Evolutionary conservation across 2,113 vertebrate genomes (phyloP), one percentile per base, ranked within the genome.

Genomic region (Tursiops truncatus): DNA sequence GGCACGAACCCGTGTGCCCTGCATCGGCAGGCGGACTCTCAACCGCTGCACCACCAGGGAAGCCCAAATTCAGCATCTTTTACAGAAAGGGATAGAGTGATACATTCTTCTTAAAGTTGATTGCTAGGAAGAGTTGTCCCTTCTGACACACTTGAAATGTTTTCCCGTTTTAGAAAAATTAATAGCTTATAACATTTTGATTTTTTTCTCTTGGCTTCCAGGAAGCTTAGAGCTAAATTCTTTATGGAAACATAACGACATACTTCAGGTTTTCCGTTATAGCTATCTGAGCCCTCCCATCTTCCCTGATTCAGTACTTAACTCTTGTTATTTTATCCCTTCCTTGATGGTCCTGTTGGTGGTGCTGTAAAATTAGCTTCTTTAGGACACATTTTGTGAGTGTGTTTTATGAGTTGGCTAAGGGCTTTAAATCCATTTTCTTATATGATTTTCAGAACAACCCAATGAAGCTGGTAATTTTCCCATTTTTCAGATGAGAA

Each of bases 231-330:
- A 74, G 31, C 58, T 76, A 65, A 50, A 33, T 63, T 79, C 36
- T 44, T 70, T 28, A 25, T 21, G 31, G 5, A 74, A 63, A 77
- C 36, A 3, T 1, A 28, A 62, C 0, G 4, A 14, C 23, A 26
- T 1, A 5, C 41, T 58, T 86, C 3, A 18, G 36, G 41, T 58
- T 84, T 67, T 36, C 5, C 2, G 0, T 8, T 20, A n/a, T 2
- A 6, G 8, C 5, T 25, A 2, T n/a, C 58, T 25, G 4, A 3
- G 10, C 15, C 31, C 8, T 85, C 53, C 65, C 0, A 0, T 3
- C 1, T 12, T n/a, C 21, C 53, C 84, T 38, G 3, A n/a, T 10
- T 38, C 11, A 14, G 13, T 53, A 1, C 23, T 68, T 20, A 56
- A 50, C 1, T 26, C 28, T 71, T 60, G 33, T 21, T 58, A 25